Conservation (phyloP, 1,140 invertebrate genomes). For the Drosophila guanche region DNA sequence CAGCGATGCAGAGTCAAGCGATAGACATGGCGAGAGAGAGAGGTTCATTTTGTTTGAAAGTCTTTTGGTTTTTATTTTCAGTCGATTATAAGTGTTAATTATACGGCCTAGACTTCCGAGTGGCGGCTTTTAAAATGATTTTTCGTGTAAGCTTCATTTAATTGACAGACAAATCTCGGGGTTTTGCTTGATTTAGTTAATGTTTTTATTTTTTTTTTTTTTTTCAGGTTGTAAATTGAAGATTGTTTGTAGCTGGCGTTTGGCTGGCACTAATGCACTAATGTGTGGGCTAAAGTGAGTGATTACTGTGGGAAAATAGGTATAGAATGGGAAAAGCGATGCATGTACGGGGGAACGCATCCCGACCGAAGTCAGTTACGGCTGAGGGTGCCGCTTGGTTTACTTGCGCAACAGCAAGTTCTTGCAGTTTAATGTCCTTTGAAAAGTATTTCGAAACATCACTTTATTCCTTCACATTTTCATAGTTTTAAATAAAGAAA, state of each 20-base stretch:
- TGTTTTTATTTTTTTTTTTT: not conserved
- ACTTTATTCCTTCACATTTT: too few species aligned
- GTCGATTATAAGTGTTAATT: slow-evolving; percentile 59
- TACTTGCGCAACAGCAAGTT: too few species aligned
- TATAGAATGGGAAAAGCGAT: not conserved
- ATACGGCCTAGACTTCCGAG: slow-evolving; percentile 44
- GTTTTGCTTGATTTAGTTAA: slow-evolving; percentile 24
- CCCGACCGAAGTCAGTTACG: too few species aligned
- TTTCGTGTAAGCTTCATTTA: slow-evolving; percentile 36
- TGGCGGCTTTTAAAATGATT: slow-evolving; percentile 18
- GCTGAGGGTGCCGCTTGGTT: too few species aligned
- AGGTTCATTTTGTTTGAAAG: slow-evolving; percentile 11
- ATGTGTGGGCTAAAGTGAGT: slow-evolving; percentile 22
- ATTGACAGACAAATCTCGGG: slow-evolving; percentile 25
- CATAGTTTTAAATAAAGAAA: too few species aligned
- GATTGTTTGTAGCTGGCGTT: slow-evolving; percentile 4
- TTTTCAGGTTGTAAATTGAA: slow-evolving; percentile 13
- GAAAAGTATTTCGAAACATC: too few species aligned
- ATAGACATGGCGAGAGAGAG: not conserved
- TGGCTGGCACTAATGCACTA: not conserved
- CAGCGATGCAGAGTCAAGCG: slow-evolving; percentile 27
- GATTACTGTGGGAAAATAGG: slow-evolving; percentile 19
- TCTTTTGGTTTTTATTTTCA: slow-evolving; percentile 30
- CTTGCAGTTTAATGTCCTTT: too few species aligned
- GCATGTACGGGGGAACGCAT: too few species aligned